These are phyloP conservation scores for Caenorhabditis plicata DNA, from an alignment of 2,888 invertebrate species.

Conservation along the genomic window DNA sequence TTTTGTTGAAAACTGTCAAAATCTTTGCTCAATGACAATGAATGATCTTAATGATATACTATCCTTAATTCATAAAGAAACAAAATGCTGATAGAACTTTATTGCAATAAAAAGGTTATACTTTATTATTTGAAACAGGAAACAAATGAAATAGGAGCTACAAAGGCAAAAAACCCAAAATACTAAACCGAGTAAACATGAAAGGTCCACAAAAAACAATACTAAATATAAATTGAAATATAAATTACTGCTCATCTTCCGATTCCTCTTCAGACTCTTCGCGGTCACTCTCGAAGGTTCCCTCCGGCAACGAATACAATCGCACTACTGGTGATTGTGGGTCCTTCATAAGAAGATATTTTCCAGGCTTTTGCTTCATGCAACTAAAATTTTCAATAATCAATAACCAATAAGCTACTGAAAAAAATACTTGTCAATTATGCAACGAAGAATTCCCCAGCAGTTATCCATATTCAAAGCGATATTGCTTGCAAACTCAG, in stretches of 20 bases:
- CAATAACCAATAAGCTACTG: not conserved
- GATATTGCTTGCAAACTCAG: slow-evolving; percentile 97
- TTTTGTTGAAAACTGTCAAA: not conserved
- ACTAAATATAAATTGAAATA: too few species aligned
- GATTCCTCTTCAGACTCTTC: slow-evolving; percentile 76
- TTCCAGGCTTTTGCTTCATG: slow-evolving; percentile 59
- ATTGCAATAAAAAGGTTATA: not conserved
- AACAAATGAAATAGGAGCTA: slow-evolving; percentile 7
- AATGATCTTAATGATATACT: slow-evolving; percentile 1
- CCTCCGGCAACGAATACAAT: slow-evolving; percentile 95
- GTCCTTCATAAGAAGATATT: slow-evolving; percentile 61
- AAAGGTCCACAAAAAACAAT: slow-evolving; percentile 1
- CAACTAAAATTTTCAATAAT: slow-evolving; percentile 33
- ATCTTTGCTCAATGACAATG: slow-evolving; percentile 6
- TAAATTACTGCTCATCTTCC: slow-evolving; percentile 65
- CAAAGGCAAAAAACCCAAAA: slow-evolving; percentile 10
- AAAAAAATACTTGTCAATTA: slow-evolving; percentile 75
- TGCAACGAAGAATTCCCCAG: slow-evolving; percentile 93
- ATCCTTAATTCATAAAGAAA: not conserved
- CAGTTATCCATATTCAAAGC: slow-evolving; percentile 99
- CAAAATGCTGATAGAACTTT: not conserved
- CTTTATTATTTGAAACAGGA: slow-evolving; percentile 4
- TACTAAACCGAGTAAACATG: slow-evolving; percentile 8
- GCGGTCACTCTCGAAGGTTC: slow-evolving; percentile 96
- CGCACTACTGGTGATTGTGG: slow-evolving; percentile 80